A percentile compares a stretch with the other conserved stretches of the same genome.
Evolutionary conservation across 2,888 invertebrate species (phyloP).

Genomic region (Papilio elwesi): DNA sequence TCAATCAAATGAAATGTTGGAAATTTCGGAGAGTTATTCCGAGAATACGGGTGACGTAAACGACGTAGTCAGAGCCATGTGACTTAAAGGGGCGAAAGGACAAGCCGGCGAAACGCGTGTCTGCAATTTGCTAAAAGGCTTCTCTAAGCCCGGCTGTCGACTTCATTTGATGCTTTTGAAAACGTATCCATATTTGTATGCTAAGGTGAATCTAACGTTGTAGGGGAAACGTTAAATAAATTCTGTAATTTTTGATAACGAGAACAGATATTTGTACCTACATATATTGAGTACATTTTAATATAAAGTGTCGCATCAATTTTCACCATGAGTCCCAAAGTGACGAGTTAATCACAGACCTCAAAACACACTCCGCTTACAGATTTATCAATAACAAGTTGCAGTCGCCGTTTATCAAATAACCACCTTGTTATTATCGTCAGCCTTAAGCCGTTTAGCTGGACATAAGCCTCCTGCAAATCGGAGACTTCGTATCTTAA

Average conservation of each 20-base stretch:
- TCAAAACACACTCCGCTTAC: too few relatives aligned
- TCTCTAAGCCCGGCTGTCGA: slow-evolving; percentile 56
- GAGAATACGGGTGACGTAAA: slow-evolving; percentile 21
- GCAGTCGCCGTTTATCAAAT: too few relatives aligned
- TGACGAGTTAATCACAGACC: too few relatives aligned
- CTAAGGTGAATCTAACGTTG: slow-evolving; percentile 24
- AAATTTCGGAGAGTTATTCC: not conserved
- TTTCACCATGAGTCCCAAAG: too few relatives aligned
- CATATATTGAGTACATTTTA: not conserved
- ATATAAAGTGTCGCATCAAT: too few relatives aligned
- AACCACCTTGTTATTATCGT: too few relatives aligned
- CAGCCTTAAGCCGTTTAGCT: too few relatives aligned
- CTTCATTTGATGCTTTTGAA: slow-evolving; percentile 59
- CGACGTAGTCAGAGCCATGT: slow-evolving; percentile 31
- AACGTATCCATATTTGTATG: slow-evolving; percentile 42
- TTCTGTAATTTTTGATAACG: not conserved
- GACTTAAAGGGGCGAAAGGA: slow-evolving; percentile 38
- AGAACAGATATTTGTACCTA: not conserved
- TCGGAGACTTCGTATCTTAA: too few relatives aligned
- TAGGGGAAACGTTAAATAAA: slow-evolving; percentile 20
- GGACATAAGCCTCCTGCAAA: too few relatives aligned
- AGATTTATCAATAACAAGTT: too few relatives aligned
- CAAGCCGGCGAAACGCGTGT: slow-evolving; percentile 54
- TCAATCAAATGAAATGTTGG: not conserved
- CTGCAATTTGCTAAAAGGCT: slow-evolving; percentile 72